phyloP scores from a whole-genome alignment of 2,797 vertebrate genomes.

The Oreonectes daqikongensis region DNA sequence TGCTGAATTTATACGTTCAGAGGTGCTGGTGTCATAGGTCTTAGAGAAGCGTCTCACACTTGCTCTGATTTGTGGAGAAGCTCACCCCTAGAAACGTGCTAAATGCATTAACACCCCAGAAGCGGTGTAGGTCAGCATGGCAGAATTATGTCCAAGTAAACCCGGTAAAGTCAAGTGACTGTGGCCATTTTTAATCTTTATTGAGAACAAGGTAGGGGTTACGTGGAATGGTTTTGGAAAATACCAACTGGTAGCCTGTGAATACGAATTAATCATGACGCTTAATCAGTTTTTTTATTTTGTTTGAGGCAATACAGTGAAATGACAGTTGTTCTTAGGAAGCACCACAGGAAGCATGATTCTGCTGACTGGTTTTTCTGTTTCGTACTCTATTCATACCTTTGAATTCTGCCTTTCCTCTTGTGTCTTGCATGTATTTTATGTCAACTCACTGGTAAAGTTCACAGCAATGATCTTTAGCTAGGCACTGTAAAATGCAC shows the following conservation, averaged over 20 bases:
- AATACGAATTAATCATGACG: neutral
- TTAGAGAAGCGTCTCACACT: neutral
- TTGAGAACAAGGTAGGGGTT: neutral
- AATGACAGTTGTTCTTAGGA: neutral
- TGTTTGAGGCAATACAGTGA: neutral
- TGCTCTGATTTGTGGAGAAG: constrained; percentile 17
- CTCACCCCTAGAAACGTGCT: constrained; percentile 1
- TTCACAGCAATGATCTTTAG: constrained; percentile 29
- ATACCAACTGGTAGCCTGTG: neutral
- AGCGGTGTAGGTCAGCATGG: constrained; percentile 18
- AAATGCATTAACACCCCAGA: constrained; percentile 19
- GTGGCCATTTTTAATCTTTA: constrained; percentile 1
- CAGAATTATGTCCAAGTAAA: neutral
- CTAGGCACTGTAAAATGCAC: constrained; percentile 8
- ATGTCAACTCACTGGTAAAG: constrained; percentile 4
- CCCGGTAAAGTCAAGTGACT: constrained; percentile 5
- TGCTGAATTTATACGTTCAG: constrained; percentile 8
- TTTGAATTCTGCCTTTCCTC: neutral
- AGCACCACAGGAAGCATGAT: neutral
- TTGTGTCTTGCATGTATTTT: neutral
- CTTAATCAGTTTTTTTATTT: neutral
- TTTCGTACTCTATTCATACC: neutral
- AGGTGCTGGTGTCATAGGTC: neutral
- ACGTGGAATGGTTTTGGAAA: neutral
- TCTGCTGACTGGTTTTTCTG: neutral